phyloP scores from a whole-genome alignment of 2,888 invertebrate species.

The Phaonia tiefii region DNA sequence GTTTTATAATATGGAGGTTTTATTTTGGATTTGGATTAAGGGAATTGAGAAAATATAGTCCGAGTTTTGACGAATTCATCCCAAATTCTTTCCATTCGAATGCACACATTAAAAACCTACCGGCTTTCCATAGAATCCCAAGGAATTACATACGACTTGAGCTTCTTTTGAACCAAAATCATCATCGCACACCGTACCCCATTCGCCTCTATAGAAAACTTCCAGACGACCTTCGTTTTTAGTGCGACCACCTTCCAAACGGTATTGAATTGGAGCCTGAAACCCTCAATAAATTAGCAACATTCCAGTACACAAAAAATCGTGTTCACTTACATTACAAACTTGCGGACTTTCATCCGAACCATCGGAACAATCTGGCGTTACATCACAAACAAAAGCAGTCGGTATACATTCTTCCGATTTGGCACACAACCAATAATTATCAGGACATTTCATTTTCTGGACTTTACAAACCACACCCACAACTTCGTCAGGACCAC shows the following conservation, averaged over 20 bases:
- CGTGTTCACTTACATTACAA: conserved; percentile 82
- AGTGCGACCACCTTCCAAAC: conserved; percentile 83
- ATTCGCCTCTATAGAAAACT: conserved; percentile 85
- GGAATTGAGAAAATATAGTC: too few relatives aligned
- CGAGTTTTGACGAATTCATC: too few relatives aligned
- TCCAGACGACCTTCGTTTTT: conserved; percentile 86
- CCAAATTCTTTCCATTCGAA: neutral
- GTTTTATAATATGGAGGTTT: too few relatives aligned
- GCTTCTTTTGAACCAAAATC: conserved; percentile 86
- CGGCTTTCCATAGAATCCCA: conserved; percentile 83
- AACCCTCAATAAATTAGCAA: conserved; percentile 6
- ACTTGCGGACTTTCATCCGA: conserved; percentile 84
- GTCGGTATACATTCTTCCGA: conserved; percentile 84
- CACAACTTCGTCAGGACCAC: conserved; percentile 85
- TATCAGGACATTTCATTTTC: conserved; percentile 82
- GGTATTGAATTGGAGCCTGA: conserved; percentile 81
- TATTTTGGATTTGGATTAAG: too few relatives aligned
- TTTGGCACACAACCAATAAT: conserved; percentile 84
- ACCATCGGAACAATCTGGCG: conserved; percentile 84
- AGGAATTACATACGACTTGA: conserved; percentile 83
- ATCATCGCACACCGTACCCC: conserved; percentile 91
- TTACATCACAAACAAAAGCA: conserved; percentile 85
- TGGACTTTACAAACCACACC: conserved; percentile 85
- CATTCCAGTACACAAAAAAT: too few relatives aligned
- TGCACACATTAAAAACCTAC: conserved; percentile 68